These are phyloP conservation scores for Pediacus dermestoides DNA, from an alignment of 2,888 invertebrate species.

Conservation along the genomic window DNA sequence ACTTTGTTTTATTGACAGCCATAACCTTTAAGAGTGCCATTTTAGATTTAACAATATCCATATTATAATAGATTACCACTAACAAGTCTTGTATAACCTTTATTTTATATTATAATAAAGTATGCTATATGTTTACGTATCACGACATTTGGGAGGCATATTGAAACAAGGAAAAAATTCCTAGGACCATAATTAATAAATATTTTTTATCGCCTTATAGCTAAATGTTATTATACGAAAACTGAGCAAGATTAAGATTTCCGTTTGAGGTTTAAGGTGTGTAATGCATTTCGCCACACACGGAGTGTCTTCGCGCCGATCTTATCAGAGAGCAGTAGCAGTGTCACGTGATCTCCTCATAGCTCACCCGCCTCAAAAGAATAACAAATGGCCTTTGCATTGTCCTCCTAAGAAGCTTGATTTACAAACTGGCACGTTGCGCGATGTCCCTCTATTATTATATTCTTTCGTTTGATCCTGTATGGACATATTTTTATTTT, in stretches of 20 bases:
- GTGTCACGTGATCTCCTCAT: slow-evolving; percentile 26
- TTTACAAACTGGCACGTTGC: slow-evolving; percentile 15
- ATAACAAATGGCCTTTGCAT: slow-evolving; percentile 17
- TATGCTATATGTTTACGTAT: no score
- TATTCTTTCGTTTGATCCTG: slow-evolving; percentile 9
- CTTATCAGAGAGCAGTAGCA: slow-evolving; percentile 26
- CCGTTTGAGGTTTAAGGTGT: slow-evolving; percentile 18
- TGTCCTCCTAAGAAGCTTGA: slow-evolving; percentile 16
- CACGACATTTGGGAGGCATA: no score
- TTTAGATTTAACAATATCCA: no score
- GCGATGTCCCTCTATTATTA: slow-evolving; percentile 13
- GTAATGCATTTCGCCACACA: slow-evolving; percentile 26
- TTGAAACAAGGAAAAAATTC: slow-evolving; percentile 4
- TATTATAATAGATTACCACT: no score
- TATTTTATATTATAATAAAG: no score
- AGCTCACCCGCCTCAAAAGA: slow-evolving; percentile 21
- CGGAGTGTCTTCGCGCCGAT: slow-evolving; percentile 24
- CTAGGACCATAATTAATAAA: slow-evolving; percentile 9
- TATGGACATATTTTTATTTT: no score
- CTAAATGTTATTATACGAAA: slow-evolving; percentile 7
- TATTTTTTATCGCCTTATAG: slow-evolving; percentile 3
- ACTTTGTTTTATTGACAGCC: no score
- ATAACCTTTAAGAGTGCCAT: no score
- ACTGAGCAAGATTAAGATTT: slow-evolving; percentile 19
- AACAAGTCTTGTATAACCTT: no score